Conservation (phyloP, 2,888 invertebrate genomes). For the Drymonia ruficornis region DNA sequence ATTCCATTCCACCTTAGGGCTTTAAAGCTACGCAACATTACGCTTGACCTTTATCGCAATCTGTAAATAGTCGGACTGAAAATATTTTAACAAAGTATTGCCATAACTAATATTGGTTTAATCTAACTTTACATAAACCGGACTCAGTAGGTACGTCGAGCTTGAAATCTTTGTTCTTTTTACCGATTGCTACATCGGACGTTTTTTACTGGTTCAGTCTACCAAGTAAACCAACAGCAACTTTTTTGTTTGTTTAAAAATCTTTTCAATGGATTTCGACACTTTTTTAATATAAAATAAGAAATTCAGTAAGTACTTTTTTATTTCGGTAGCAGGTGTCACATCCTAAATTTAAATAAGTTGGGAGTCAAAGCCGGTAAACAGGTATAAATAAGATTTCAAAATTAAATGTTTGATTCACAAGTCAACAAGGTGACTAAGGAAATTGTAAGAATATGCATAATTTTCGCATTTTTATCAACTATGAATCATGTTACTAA, state of each 20-base stretch:
- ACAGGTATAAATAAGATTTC: neutral
- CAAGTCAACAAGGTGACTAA: neutral
- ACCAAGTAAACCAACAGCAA: conserved; percentile 4
- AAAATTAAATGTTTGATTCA: neutral
- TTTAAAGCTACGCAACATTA: conserved; percentile 11
- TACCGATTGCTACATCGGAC: conserved; percentile 4
- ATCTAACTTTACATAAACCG: neutral
- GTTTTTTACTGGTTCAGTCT: conserved; percentile 4
- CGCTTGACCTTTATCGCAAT: conserved; percentile 26
- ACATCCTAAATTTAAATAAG: neutral
- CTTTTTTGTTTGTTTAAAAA: conserved; percentile 1
- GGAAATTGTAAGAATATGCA: neutral
- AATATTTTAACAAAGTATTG: conserved; percentile 1
- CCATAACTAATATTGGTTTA: conserved; percentile 2
- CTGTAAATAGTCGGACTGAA: conserved; percentile 24
- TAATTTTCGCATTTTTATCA: conserved; percentile 1
- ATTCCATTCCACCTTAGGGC: conserved; percentile 60
- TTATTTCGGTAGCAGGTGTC: conserved; percentile 4
- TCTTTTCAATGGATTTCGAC: conserved; percentile 7
- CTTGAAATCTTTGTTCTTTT: neutral
- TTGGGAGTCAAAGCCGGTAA: neutral
- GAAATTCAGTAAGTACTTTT: neutral
- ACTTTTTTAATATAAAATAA: neutral
- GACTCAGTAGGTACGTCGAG: neutral
- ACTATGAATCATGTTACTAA: neutral